A percentile compares a stretch with the other conserved stretches of the same genome.
Evolutionary conservation across 1,140 invertebrate species (phyloP).

Genomic region (Hirudo medicinalis): DNA sequence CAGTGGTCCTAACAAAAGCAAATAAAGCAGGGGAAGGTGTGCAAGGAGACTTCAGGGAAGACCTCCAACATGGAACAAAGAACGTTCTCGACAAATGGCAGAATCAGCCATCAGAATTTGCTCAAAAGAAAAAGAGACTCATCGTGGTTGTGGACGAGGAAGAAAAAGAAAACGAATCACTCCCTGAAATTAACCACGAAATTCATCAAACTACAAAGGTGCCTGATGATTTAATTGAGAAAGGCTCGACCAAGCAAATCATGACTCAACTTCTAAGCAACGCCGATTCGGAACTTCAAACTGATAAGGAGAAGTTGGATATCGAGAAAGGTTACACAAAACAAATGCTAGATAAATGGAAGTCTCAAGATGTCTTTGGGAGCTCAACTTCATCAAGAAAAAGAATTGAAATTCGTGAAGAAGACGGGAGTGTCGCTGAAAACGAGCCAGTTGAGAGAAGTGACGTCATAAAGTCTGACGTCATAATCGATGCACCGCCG

Average conservation of each 20-base stretch:
- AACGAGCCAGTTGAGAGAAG: slow-evolving; percentile 18
- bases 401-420: slow-evolving; percentile 9
- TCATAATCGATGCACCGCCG: neutral
- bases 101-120: neutral
- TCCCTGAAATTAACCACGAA: neutral
- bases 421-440: slow-evolving; percentile 15
- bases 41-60: neutral
- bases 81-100: slow-evolving; percentile 9
- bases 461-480: slow-evolving; percentile 19
- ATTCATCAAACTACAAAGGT: neutral
- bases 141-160: slow-evolving; percentile 7
- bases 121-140: neutral
- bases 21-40: neutral
- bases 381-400: neutral
- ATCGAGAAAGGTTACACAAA: slow-evolving; percentile 16
- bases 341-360: slow-evolving; percentile 8
- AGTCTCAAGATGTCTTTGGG: neutral
- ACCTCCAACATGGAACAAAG: neutral
- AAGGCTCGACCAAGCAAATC: slow-evolving; percentile 14
- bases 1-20: too few species aligned
- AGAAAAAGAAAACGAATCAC: neutral
- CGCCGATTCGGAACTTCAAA: slow-evolving; percentile 5
- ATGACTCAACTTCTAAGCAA: neutral
- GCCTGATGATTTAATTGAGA: slow-evolving; percentile 1
- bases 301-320: neutral